Base-by-base conservation (phyloP, 2,888 invertebrate species). In the Automeris io region DNA sequence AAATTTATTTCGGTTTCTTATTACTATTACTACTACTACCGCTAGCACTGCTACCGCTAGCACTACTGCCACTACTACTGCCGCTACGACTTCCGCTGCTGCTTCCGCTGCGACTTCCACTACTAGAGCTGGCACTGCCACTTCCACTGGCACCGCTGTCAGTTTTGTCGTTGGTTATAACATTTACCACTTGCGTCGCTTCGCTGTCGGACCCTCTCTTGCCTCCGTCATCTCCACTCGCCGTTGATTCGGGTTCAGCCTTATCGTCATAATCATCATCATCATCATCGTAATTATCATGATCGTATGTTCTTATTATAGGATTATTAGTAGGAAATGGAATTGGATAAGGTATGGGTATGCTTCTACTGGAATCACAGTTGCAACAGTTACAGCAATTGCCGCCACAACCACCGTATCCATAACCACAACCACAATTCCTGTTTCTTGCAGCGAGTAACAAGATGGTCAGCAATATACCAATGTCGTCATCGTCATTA, bases 301-400 rank as follows among this genome's bases (percentile, higher is more conserved):
- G 37, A 31, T 25, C 42, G 19, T 33, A 23, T 1, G 36, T 40
- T 2, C 40, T 54, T 5, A 76, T 64, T n/a, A 76, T 47, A 0
- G 71, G 59, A 33, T 57, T 70, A 36, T 68, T 73, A 0, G 61
- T 73, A 0, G 76, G 72, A 11, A 74, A 49, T 0, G 76, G 66
- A 40, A 78, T 70, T 0, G 78, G 78, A 34, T 61, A 75, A 0
- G 79, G 78, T 22, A 77, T 56, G 0, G 73, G 75, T 6, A 75
- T 57, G 13, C 51, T 67, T 23, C 53, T 57, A 7, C 51, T 37
- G 31, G 47, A 51, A 5, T 59, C 45, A 34, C 63, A 61, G 34
- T 51, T 56, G 39, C 62, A 61, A 39, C 63, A 63, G 18, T 49
- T 50, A 37, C 70, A 57, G 18, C 61, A 51, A 11, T 57, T 34